Evolutionary conservation across 2,888 invertebrate species (phyloP).

Genomic region (Xestia ashworthii): DNA sequence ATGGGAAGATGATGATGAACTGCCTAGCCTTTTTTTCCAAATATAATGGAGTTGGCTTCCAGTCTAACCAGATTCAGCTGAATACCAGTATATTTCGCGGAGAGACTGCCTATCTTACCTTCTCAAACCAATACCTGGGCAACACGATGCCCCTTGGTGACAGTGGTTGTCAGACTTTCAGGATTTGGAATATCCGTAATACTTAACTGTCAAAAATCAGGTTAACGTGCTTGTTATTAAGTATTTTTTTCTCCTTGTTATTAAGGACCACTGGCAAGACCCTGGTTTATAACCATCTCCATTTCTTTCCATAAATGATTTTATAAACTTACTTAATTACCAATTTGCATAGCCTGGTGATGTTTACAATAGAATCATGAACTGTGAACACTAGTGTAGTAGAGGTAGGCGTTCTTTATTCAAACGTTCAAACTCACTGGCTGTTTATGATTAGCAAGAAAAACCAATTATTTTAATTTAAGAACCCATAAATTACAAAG

Average conservation of each 20-base stretch:
- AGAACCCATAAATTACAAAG: conserved; percentile 51
- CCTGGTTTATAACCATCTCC: neutral
- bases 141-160: neutral
- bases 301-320: conserved; percentile 16
- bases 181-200: neutral
- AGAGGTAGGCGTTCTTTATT: conserved; percentile 26
- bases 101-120: neutral
- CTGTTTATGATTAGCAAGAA: conserved; percentile 46
- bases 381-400: conserved; percentile 25
- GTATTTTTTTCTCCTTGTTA: neutral
- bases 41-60: neutral
- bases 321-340: conserved; percentile 4
- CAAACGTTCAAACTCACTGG: conserved; percentile 33
- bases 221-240: neutral
- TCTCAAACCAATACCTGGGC: neutral
- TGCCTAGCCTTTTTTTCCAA: neutral
- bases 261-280: neutral
- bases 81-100: neutral
- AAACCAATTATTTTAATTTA: conserved; percentile 56
- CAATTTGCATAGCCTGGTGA: conserved; percentile 15
- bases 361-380: conserved; percentile 27
- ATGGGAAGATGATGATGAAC: too few relatives aligned
- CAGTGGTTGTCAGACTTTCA: neutral
- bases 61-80: neutral
- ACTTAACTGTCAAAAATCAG: neutral